Evolutionary conservation across 1,140 invertebrate species (phyloP), one percentile per base, ranked within the genome.

Genomic region (Nebria ingens): DNA sequence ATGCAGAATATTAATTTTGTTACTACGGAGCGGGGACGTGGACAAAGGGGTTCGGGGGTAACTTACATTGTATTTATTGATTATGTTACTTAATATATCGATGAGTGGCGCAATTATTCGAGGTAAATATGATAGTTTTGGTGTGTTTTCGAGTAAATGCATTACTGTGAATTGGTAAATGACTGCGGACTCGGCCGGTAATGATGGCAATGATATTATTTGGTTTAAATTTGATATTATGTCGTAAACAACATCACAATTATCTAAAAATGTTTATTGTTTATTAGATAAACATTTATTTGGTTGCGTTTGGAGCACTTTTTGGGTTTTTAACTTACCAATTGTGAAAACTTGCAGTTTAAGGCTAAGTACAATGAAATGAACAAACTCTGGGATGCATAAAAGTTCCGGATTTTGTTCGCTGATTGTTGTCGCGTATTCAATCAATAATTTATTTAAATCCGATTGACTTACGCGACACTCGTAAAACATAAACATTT

Each of bases 251-350:
- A 12, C 15, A 11, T 9, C 40, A 45, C 40, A 45, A 45, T 6
- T 45, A 11, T 45, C 40, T 45, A 17, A 17, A 45, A 45, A 45
- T n/a, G n/a, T n/a, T n/a, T n/a, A n/a, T n/a, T n/a, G n/a, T n/a
- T n/a, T n/a, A n/a, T n/a, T n/a, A n/a, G n/a, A n/a, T n/a, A n/a
- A n/a, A n/a, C n/a, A n/a, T n/a, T n/a, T n/a, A n/a, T n/a, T n/a
- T n/a, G n/a, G n/a, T n/a, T n/a, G n/a, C n/a, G n/a, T n/a, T n/a
- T n/a, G n/a, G n/a, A n/a, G n/a, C n/a, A n/a, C n/a, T n/a, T n/a
- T n/a, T n/a, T n/a, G n/a, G n/a, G n/a, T n/a, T n/a, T n/a, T n/a
- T n/a, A n/a, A n/a, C 13, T 29, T 29, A 29, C 25, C 25, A 6
- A 6, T 13, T 4, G 4, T 29, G 25, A 4, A 29, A 29, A 13